A percentile compares a stretch with the other conserved stretches of the same genome.
Evolutionary conservation across 2,888 invertebrate species (phyloP).

Genomic region (Lamellibrachia columna): DNA sequence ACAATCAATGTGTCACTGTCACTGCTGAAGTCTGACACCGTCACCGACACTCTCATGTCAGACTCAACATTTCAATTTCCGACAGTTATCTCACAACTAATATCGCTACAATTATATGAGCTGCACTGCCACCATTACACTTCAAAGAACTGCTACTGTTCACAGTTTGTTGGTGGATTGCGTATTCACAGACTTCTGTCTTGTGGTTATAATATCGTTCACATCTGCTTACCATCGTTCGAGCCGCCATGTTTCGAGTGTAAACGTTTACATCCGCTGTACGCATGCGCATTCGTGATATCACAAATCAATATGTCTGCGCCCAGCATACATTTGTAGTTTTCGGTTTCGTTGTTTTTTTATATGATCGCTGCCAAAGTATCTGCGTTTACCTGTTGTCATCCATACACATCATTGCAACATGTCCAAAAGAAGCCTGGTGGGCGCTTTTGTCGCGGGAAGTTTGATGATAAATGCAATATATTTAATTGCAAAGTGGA

Average conservation of each 20-base stretch:
- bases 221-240: not conserved
- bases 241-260: slow-evolving; percentile 16
- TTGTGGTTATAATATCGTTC: not conserved
- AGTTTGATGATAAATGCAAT: slow-evolving; percentile 3
- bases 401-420: not conserved
- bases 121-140: not conserved
- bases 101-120: no score
- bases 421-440: not conserved
- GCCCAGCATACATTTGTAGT: not conserved
- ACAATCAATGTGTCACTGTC: no score
- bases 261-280: not conserved
- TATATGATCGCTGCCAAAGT: not conserved
- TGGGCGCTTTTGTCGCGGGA: not conserved
- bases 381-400: not conserved
- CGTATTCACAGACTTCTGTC: not conserved
- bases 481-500: not conserved
- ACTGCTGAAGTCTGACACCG: not conserved
- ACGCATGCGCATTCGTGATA: not conserved
- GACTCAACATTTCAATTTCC: no score
- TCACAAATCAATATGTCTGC: not conserved
- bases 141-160: not conserved
- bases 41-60: not conserved
- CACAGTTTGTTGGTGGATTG: not conserved
- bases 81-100: no score
- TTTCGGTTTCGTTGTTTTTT: slow-evolving; percentile 1